Base-by-base conservation (phyloP, 2,113 vertebrate species). In the Phrynosoma blainvillii region DNA sequence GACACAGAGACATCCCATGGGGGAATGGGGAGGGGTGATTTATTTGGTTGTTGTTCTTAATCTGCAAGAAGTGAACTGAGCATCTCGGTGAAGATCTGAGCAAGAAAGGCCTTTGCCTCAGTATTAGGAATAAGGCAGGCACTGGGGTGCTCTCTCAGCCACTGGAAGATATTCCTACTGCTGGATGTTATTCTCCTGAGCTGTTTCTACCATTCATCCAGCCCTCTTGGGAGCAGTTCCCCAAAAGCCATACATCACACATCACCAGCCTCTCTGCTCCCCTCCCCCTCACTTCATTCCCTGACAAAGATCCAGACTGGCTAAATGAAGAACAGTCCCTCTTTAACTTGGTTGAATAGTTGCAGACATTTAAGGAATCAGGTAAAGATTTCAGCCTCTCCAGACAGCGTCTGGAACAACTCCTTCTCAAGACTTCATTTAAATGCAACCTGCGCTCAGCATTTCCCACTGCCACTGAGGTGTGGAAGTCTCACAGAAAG, bases 371-470 rank as follows among this genome's bases (percentile, higher is more conserved):
- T 73, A 36, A 42, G 74, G 40, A 79, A 85, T 65, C 81, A 68
- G 89, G 6, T n/a, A 90, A 88, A 77, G 92, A 88, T 32, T 91
- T 87, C 84, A 87, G 92, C 71, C 36, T 88, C 90, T 88, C 1
- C 42, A 56, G n/a, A 84, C 9, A 8, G 86, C 4, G 90, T 91
- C 90, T 54, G 88, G 85, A 90, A 79, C 70, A 79, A 82, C 52
- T 1, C 81, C 90, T 87, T 2, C 30, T 65, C 3, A 84, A 52
- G 2, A 0, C 62, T 81, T 92, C 90, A 89, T 93, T 89, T 87
- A 92, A 83, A 93, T 90, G 94, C 91, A 88, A 93, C 91, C 92
- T 88, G 40, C 90, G 91, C 91, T 59, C 93, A 87, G 94, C 20
- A 27, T 92, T 92, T 77, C 18, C 77, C 91, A 78, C 91, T 68